Evolutionary conservation across 2,888 invertebrate species (phyloP).

Genomic region (Volucella inanis): DNA sequence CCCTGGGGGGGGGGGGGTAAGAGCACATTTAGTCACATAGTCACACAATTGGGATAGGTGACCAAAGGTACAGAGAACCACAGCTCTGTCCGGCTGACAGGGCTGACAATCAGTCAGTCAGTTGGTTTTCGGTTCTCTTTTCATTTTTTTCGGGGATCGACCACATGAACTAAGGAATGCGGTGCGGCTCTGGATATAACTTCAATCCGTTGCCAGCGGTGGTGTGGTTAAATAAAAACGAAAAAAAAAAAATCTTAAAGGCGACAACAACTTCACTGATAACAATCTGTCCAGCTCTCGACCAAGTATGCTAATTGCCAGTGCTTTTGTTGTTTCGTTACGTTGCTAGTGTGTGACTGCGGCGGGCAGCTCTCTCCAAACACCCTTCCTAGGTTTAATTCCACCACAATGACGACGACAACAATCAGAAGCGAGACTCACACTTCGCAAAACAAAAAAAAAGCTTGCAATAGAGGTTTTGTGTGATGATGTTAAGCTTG

Average conservation of each 20-base stretch:
- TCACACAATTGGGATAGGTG: constrained; percentile 8
- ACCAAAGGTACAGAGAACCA: neutral
- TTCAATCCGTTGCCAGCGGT: constrained; percentile 32
- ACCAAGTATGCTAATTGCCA: constrained; percentile 75
- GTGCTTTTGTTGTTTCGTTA: constrained; percentile 58
- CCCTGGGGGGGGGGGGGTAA: constrained; percentile 2
- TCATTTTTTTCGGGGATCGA: constrained; percentile 5
- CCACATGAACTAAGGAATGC: constrained; percentile 42
- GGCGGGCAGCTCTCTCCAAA: neutral
- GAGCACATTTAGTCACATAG: constrained; percentile 21
- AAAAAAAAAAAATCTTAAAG: constrained; percentile 39
- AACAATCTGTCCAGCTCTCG: constrained; percentile 70
- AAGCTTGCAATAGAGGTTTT: constrained; percentile 30
- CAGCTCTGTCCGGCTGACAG: constrained; percentile 38
- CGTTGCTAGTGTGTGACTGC: constrained; percentile 40
- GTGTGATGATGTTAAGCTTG: neutral
- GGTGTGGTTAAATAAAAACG: constrained; percentile 36
- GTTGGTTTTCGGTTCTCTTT: neutral
- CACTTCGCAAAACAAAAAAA: constrained; percentile 24
- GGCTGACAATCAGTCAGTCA: constrained; percentile 21
- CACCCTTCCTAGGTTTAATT: neutral
- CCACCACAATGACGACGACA: constrained; percentile 5
- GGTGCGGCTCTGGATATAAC: constrained; percentile 16
- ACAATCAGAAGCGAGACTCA: constrained; percentile 31
- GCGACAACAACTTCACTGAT: constrained; percentile 74